These are phyloP conservation scores for Masticophis lateralis DNA, from an alignment of 2,797 vertebrate genomes.

Conservation along the genomic window DNA sequence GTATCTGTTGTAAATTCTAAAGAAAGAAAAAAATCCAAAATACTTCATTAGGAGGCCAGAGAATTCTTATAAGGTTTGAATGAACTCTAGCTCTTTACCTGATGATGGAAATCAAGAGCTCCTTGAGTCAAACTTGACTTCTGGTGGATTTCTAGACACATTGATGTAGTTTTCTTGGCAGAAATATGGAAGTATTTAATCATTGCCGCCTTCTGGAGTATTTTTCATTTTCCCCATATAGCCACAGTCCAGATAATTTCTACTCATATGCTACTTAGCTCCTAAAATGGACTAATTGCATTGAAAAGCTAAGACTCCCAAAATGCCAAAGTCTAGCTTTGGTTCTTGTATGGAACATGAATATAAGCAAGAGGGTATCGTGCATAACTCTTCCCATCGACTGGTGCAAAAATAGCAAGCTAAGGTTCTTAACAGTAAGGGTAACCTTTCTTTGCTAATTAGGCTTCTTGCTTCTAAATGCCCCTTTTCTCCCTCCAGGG, in stretches of 20 bases:
- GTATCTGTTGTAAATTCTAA: not conserved
- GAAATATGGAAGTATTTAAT: not conserved
- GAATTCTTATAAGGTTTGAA: constrained; percentile 5
- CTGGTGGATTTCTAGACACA: not conserved
- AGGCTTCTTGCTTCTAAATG: not conserved
- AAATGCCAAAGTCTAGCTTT: not conserved
- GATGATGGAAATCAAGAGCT: not conserved
- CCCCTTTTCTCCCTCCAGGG: not conserved
- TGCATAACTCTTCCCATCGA: not conserved
- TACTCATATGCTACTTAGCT: not conserved
- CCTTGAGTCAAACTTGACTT: not conserved
- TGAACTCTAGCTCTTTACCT: not conserved
- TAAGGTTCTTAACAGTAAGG: not conserved
- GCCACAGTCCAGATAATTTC: not conserved
- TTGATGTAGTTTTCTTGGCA: not conserved
- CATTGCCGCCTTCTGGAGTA: not conserved
- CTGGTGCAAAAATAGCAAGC: not conserved
- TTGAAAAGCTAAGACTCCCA: not conserved
- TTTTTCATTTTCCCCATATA: not conserved
- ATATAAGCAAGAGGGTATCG: not conserved
- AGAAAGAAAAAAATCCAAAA: not conserved
- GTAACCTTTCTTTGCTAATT: not conserved
- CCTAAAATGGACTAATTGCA: not conserved
- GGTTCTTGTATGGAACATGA: not conserved
- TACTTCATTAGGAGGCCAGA: not conserved